Conservation (phyloP, 1,140 invertebrate genomes). For the Homarus americanus region DNA sequence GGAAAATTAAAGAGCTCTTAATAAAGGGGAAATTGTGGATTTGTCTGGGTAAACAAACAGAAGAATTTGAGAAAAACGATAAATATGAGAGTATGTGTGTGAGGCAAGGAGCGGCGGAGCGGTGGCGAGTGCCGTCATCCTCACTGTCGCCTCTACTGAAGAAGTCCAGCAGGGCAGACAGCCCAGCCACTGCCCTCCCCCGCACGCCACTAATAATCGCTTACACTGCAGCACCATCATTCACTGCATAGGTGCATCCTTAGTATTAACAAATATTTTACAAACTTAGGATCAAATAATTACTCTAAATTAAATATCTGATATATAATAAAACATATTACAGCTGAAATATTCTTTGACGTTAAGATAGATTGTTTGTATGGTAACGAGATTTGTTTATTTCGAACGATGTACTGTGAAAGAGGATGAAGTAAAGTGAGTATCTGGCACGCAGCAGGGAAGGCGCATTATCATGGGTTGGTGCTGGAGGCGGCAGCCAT, state of each 20-base stretch:
- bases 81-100: too few species aligned
- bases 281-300: too few species aligned
- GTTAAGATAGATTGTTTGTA: too few species aligned
- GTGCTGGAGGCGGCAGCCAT: slow-evolving; percentile 46
- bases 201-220: neutral
- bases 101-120: neutral
- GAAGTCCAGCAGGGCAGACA: slow-evolving; percentile 43
- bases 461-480: slow-evolving; percentile 48
- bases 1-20: too few species aligned
- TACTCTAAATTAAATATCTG: too few species aligned
- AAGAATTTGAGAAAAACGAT: too few species aligned
- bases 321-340: too few species aligned
- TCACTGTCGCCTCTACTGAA: slow-evolving; percentile 41
- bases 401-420: neutral
- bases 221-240: neutral
- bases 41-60: too few species aligned
- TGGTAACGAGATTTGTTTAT: neutral
- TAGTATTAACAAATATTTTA: too few species aligned
- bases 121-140: neutral
- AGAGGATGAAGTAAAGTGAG: slow-evolving; percentile 14
- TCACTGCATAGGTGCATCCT: too few species aligned
- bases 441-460: neutral
- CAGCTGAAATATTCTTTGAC: too few species aligned
- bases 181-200: slow-evolving; percentile 22
- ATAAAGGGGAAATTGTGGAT: too few species aligned